Evolutionary conservation across 2,888 invertebrate genomes (phyloP), one percentile per base, ranked within the genome.

Genomic region (Dolichomitus sp.): DNA sequence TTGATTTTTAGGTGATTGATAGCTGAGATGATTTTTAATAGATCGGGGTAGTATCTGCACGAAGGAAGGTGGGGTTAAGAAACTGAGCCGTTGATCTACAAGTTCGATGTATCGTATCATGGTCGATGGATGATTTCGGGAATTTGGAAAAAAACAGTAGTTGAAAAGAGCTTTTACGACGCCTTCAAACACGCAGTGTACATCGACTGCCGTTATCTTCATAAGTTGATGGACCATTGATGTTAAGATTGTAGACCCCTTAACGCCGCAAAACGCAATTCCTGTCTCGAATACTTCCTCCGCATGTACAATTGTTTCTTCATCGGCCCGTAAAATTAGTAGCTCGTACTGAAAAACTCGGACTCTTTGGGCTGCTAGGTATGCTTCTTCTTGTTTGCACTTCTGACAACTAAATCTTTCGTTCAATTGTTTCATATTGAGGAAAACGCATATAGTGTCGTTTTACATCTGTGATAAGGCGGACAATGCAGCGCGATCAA

Each of bases 401-500:
- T 27, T 66, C 6, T 23, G 48, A n/a, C 66, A 48, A 2, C 12
- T 48, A 5, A 48, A 61, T 50, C 59, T 33, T 1, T 48, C 61
- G 5, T 72, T 72, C 9, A 48, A 72, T 42, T 72, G 61, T 0
- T 4, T 33, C 72, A 72, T 72, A 19, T 72, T 59, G 1, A 40
- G 33, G 7, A 70, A 30, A 0, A 85, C 42, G 59, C 66, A 42
- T 85, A 83, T 23, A 75, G 30, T 1, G 59, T 61, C 19, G 40
- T 78, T 69, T 78, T 77, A 48, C 82, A 82, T 27, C 50, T 33
- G 50, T 80, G 82, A 9, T 57, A 70, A 12, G 30, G 14, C 12
- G 61, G 61, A 23, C 77, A 82, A 40, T 80, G 80, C 19, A 84
- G 6, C 4, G 33, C 1, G 33, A 33, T 33, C 6, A 33, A 6